These are phyloP conservation scores for Propithecus coquereli DNA, from an alignment of 2,113 vertebrate species.

Conservation along the genomic window DNA sequence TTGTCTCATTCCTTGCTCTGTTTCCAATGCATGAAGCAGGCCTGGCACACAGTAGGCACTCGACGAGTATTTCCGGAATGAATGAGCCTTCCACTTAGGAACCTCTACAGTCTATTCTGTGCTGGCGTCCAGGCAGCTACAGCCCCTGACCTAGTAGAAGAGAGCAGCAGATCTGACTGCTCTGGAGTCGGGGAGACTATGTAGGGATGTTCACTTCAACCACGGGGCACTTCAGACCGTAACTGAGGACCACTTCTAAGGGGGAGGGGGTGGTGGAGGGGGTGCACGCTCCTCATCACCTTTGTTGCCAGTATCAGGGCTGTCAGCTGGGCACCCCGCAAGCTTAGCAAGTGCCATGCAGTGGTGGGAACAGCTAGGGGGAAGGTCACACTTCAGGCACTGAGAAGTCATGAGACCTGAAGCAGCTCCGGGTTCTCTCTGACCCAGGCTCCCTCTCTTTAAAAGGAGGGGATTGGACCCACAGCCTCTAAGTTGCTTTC, in stretches of 20 bases:
- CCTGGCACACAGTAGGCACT: neutral
- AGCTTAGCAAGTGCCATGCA: neutral
- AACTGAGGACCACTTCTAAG: neutral
- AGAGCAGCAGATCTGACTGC: neutral
- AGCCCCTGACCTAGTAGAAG: neutral
- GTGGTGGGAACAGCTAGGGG: neutral
- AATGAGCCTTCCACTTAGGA: neutral
- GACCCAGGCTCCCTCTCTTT: neutral
- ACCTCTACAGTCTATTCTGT: neutral
- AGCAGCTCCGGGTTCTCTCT: neutral
- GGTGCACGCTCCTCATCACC: neutral
- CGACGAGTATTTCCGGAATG: neutral
- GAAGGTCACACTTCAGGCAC: neutral
- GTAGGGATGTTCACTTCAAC: neutral
- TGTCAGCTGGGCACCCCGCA: neutral
- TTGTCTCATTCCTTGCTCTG: neutral
- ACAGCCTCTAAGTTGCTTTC: neutral
- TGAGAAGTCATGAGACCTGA: neutral
- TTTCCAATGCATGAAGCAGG: neutral
- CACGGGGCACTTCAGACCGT: neutral
- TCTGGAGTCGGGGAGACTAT: neutral
- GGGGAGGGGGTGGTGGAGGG: neutral
- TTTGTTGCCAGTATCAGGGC: no score
- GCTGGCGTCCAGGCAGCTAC: neutral
- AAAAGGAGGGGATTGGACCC: neutral